Evolutionary conservation across 1,140 invertebrate genomes (phyloP), one percentile per base, ranked within the genome.

Genomic region (Aphidius ervi): DNA sequence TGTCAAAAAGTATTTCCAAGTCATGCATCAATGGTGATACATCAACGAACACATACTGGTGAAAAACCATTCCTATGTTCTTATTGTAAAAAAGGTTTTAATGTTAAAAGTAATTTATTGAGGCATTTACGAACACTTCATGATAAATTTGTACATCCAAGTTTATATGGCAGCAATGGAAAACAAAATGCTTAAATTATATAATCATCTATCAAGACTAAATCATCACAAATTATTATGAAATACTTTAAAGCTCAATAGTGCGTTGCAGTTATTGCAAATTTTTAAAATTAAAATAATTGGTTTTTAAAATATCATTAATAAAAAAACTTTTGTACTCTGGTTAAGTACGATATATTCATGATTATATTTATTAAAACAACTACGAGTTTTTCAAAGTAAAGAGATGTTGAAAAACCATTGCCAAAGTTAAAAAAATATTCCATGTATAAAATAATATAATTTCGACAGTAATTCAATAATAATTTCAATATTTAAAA

Each of bases 1-100:
- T 90, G 88, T 80, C 84, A 85, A 71, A 90, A 89, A 78, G 83
- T 82, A 66, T 90, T 90, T 77, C 87, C 88, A 50, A 89, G 88
- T 55, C 86, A 88, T 71, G 88, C 88, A 40, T 88, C 87, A 7
- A 88, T 90, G 87, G 79, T 89, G 43, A 89, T 90, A 66, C 87
- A 89, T 67, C 82, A 85, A 73, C 77, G 87, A 65, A 88, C 86
- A 43, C 87, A 89, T 63, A 88, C 86, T 65, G 87, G 87, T 23
- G 87, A 89, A 70, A 82, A 83, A 63, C 87, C 88, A 20, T 89
- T 88, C 75, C 79, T 86, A 46, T 90, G 87, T 79, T 85, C 85
- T 43, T 82, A 87, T 43, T 90, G 88, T 80, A 85, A 86, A 78
- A 89, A 89, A 70, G 87, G 87, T 9, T 90, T 90, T 74, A 90